Evolutionary conservation across 2,113 vertebrate species (phyloP).

Genomic region (Bubo scandiacus): DNA sequence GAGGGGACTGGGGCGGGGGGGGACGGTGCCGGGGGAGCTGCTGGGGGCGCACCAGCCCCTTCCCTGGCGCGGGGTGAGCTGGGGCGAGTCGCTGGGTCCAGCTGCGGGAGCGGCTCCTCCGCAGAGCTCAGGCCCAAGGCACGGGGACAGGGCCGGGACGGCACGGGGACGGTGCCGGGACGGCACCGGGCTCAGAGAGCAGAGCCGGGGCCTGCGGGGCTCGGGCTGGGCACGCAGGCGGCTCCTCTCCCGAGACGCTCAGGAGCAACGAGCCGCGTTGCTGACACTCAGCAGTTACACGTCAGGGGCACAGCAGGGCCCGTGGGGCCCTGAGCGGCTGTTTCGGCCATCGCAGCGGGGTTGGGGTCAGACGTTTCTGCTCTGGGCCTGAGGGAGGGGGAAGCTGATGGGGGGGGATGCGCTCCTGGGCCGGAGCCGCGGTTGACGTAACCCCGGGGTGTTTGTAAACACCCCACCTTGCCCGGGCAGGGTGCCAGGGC

Average conservation of each 20-base stretch:
- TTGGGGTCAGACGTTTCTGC: accelerated
- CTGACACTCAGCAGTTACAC: accelerated
- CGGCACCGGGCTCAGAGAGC: neutral
- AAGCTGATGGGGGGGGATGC: no score
- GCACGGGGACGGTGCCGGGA: accelerated
- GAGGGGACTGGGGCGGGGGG: accelerated
- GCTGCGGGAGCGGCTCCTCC: neutral
- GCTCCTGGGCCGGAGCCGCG: accelerated
- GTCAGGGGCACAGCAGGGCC: accelerated
- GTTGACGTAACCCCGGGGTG: accelerated
- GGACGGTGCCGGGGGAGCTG: neutral
- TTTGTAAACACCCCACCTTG: accelerated
- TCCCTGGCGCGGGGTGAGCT: neutral
- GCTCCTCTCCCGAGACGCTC: neutral
- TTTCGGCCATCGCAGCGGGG: accelerated
- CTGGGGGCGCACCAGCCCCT: neutral
- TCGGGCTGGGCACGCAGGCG: accelerated
- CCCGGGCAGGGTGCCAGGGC: neutral
- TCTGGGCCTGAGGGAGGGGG: neutral
- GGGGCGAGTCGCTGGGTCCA: accelerated
- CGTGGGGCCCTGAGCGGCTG: accelerated
- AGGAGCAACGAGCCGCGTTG: accelerated
- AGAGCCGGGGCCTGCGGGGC: accelerated
- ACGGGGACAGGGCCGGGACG: no score
- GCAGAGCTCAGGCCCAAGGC: accelerated